Conservation (phyloP, 1,140 invertebrate genomes). For the Mesaphorura yosii region DNA sequence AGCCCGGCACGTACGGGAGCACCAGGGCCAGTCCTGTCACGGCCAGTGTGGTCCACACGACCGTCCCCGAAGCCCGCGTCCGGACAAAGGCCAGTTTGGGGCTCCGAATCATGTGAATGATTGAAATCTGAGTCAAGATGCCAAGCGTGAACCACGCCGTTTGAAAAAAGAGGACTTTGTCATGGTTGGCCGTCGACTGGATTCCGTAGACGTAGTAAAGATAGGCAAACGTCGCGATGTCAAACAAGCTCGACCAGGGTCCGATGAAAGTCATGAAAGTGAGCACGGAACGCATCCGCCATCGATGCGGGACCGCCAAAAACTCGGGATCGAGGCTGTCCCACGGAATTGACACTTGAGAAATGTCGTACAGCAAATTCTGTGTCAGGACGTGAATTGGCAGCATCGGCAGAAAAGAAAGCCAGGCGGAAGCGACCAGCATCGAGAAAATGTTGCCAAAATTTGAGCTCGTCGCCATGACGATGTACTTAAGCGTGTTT, state of each 20-base stretch:
- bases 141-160: slow-evolving; percentile 16
- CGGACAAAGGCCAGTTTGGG: slow-evolving; percentile 19
- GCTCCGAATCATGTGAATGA: slow-evolving; percentile 18
- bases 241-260: slow-evolving; percentile 16
- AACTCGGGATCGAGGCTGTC: slow-evolving; percentile 19
- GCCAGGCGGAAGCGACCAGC: slow-evolving; percentile 14
- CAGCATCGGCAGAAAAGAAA: slow-evolving; percentile 15
- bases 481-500: slow-evolving; percentile 21
- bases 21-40: slow-evolving; percentile 8
- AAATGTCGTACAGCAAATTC: slow-evolving; percentile 20
- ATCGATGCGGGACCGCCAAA: slow-evolving; percentile 9
- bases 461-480: slow-evolving; percentile 14
- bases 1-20: slow-evolving; percentile 12
- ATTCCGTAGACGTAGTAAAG: slow-evolving; percentile 17
- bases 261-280: slow-evolving; percentile 20
- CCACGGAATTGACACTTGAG: slow-evolving; percentile 21
- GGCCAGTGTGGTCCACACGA: not conserved
- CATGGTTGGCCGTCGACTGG: not conserved
- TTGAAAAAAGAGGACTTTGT: slow-evolving; percentile 11
- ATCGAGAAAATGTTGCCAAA: slow-evolving; percentile 20
- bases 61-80: slow-evolving; percentile 4
- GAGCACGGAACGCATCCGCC: slow-evolving; percentile 16
- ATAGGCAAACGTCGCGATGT: slow-evolving; percentile 14
- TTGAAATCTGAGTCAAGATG: slow-evolving; percentile 15
- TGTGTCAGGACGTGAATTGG: slow-evolving; percentile 12